Percentiles rank a stretch among this genome's conserved stretches.
These are phyloP conservation scores for Lissonota sp. DNA, from an alignment of 2,888 invertebrate genomes.

Conservation along the genomic window DNA sequence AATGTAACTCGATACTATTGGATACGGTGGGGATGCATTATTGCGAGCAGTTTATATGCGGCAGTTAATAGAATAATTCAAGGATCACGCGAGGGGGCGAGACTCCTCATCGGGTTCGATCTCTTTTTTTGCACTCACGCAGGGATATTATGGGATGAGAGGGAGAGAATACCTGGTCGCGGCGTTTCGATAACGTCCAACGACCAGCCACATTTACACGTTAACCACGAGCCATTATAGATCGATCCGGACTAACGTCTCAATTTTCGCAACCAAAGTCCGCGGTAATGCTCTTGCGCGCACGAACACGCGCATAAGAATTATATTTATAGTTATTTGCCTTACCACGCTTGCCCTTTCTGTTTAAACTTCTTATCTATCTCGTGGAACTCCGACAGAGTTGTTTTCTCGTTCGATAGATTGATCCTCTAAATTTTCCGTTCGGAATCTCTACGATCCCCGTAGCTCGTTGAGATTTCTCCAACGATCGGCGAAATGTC, in stretches of 20 bases:
- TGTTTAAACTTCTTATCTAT: constrained; percentile 47
- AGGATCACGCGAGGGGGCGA: constrained; percentile 62
- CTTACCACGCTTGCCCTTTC: constrained; percentile 35
- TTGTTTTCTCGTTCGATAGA: constrained; percentile 22
- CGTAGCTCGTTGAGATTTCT: constrained; percentile 26
- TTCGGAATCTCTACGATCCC: constrained; percentile 53
- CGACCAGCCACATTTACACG: constrained; percentile 68
- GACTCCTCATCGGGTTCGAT: constrained; percentile 1
- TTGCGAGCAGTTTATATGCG: constrained; percentile 41
- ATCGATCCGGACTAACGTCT: constrained; percentile 64
- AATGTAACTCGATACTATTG: constrained; percentile 50
- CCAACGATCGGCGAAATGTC: background rate
- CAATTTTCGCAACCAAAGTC: constrained; percentile 58
- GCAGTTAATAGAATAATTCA: constrained; percentile 59
- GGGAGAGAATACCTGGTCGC: constrained; percentile 54
- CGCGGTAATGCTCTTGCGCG: background rate
- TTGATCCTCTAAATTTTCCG: constrained; percentile 54
- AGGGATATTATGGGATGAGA: constrained; percentile 23
- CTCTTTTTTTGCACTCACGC: background rate
- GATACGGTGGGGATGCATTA: constrained; percentile 17
- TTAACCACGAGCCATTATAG: constrained; percentile 59
- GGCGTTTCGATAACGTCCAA: constrained; percentile 69
- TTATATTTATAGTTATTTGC: background rate
- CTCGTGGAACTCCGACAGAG: constrained; percentile 12
- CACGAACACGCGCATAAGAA: no score